Evolutionary conservation across 23 tunicate species (phyloP).

Genomic region (Ascidia mentula): DNA sequence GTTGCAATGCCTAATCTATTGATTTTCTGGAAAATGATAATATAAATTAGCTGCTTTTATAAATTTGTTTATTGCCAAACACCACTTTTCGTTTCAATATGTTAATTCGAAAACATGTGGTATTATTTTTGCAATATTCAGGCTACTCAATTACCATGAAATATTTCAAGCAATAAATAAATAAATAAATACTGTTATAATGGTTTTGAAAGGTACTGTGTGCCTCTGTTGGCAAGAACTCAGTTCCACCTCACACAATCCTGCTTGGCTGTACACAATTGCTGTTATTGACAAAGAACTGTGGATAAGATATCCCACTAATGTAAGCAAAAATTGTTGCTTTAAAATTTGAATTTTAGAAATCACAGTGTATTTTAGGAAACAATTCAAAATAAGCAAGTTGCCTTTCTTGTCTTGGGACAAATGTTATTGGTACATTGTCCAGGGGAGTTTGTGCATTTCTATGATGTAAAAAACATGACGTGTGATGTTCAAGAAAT

Average conservation of each 20-base stretch:
- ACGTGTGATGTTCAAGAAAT: constrained; percentile 28
- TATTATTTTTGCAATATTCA: no score
- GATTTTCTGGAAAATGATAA: not conserved
- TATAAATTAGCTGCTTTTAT: no score
- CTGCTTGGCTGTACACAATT: constrained; percentile 29
- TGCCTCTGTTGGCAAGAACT: constrained; percentile 81
- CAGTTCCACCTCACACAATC: not conserved
- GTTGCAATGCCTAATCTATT: not conserved
- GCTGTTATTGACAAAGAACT: constrained; percentile 48
- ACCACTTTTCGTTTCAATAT: no score
- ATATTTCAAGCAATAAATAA: no score
- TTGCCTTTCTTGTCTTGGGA: constrained; percentile 17
- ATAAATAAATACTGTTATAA: no score
- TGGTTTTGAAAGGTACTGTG: constrained; percentile 35
- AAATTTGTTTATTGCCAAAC: no score
- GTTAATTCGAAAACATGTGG: no score
- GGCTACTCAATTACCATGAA: no score
- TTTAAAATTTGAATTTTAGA: not conserved
- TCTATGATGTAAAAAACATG: constrained; percentile 38
- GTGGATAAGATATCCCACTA: constrained; percentile 3
- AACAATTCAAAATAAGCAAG: not conserved
- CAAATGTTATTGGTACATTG: constrained; percentile 30
- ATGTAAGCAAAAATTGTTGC: not conserved
- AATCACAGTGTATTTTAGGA: not conserved
- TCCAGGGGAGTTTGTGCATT: constrained; percentile 35